Evolutionary conservation across 1,140 invertebrate species (phyloP), one percentile per base, ranked within the genome.

Genomic region (Prorops nasuta): DNA sequence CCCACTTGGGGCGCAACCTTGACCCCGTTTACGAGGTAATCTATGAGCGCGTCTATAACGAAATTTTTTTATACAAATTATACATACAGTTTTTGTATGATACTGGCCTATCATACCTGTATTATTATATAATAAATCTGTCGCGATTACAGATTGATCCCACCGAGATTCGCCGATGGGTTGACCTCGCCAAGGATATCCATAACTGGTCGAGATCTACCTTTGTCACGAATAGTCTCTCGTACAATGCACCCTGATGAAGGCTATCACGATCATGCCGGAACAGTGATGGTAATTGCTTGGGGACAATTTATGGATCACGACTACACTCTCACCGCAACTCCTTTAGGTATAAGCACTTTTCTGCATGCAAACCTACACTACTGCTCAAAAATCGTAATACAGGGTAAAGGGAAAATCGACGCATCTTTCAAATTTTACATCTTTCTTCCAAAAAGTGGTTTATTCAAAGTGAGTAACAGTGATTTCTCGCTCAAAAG

Each of bases 261-360:
- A 54, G 91, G 91, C 19, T 92, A 86, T 78, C 92, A 95, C 64
- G 92, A 95, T 72, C 92, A 95, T 68, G 91, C 91, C n/a, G 90
- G 92, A 36, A 94, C 92, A 10, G 90, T 94, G 51, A 92, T 95
- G 87, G 84, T 94, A 34, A 92, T 95, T 49, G 91, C 91, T 42
- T 94, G 91, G 91, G 92, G 92, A 60, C 93, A 96, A 77, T 94
- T 95, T 72, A 91, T 95, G 84, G 93, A 95, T 72, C 93, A 96
- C 77, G 93, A 96, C 69, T 89, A 93, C 58, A 95, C 92, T 1
- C 80, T 95, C 8, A 94, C 91, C 40, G 92, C 83, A 20, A 92
- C 90, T 21, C 90, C 90, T 48, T 74, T 92, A 51, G 90, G 90
- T 92, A 81, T 77, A 65, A 35, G 9, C n/a, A n/a, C n/a, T n/a